phyloP scores from a whole-genome alignment of 1,140 invertebrate genomes.

The Octopus bimaculoides region DNA sequence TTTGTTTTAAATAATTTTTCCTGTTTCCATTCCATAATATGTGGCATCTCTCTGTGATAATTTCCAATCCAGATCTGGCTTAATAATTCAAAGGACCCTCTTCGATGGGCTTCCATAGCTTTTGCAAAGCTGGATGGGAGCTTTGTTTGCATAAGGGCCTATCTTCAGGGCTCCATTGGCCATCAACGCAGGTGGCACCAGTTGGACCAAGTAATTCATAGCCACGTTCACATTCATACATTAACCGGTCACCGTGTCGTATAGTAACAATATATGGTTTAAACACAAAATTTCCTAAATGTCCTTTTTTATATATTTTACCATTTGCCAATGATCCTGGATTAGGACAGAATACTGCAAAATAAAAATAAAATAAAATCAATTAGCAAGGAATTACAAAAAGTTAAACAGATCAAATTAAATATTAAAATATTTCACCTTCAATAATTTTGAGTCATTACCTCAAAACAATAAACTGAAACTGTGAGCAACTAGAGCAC shows the following conservation, averaged over 20 bases:
- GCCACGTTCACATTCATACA: conserved; percentile 89
- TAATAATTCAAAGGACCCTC: too few species aligned
- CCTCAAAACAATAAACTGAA: too few species aligned
- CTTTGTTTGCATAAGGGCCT: conserved; percentile 29
- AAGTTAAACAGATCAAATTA: not conserved
- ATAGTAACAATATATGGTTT: conserved; percentile 40
- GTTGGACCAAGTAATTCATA: conserved; percentile 81
- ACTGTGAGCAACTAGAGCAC: too few species aligned
- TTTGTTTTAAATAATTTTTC: too few species aligned
- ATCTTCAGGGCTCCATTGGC: conserved; percentile 75
- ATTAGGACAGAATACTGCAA: conserved; percentile 42
- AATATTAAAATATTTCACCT: not conserved
- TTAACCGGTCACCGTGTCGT: conserved; percentile 66
- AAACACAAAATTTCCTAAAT: conserved; percentile 37
- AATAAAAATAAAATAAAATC: conserved; percentile 5
- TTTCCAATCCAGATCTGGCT: too few species aligned
- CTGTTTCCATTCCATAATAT: too few species aligned
- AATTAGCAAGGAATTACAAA: too few species aligned
- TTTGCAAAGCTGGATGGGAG: conserved; percentile 33
- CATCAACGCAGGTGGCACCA: conserved; percentile 88
- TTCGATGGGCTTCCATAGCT: conserved; percentile 30
- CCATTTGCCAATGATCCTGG: conserved; percentile 42
- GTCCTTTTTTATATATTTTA: conserved; percentile 38
- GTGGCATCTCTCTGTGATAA: too few species aligned
- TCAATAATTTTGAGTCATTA: not conserved